Base-by-base conservation (phyloP, 53 echinoderm and acorn worm genomes). In the Pentamera pediparva region DNA sequence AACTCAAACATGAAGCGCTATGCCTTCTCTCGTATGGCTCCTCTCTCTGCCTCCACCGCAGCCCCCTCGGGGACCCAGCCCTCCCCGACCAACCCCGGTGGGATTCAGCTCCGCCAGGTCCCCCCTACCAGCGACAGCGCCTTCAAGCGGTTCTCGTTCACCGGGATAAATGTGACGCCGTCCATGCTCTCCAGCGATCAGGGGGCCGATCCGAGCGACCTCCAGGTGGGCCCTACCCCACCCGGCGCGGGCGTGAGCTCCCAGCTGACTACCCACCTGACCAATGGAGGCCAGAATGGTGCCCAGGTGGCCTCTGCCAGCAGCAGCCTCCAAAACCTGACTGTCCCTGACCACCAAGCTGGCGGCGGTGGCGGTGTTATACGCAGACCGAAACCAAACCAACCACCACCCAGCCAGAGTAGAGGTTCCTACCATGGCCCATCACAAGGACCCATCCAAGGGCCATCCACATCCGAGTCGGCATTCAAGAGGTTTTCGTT, bases 401-500 rank as follows among this genome's bases (percentile, higher is more conserved):
- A 33, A 34, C 34, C 52, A 22, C 73, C 51, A 3, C n/a, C 26
- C 19, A 20, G 40, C 28, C 45, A 41, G 15, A 31, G 32, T 28
- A 24, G 67, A 24, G 37, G 38, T 30, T 67, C 67, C 32, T 67
- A 67, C 67, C 50, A 33, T n/a, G 52, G 52, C 1, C 37, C 63
- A 35, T 31, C 35, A 45, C 17, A 12, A 12, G 45, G 45, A 45
- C 45, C 45, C 17, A 8, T 61, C 32, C 35, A 57, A 11, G 58
- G 58, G 1, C 22, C 58, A 57, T 21, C 58, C 26, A 65, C 83
- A 9, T 76, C 76, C 18, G 83, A 83, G 35, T 76, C 83, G 19
- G 83, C 83, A 24, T 83, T 83, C 48, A 83, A 83, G 70, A 69
- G 83, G 70, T 83, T 83, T 59, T 83, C 83, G 4, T 83, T 83